phyloP scores from a whole-genome alignment of 1,140 invertebrate species.

The Galleria mellonella region DNA sequence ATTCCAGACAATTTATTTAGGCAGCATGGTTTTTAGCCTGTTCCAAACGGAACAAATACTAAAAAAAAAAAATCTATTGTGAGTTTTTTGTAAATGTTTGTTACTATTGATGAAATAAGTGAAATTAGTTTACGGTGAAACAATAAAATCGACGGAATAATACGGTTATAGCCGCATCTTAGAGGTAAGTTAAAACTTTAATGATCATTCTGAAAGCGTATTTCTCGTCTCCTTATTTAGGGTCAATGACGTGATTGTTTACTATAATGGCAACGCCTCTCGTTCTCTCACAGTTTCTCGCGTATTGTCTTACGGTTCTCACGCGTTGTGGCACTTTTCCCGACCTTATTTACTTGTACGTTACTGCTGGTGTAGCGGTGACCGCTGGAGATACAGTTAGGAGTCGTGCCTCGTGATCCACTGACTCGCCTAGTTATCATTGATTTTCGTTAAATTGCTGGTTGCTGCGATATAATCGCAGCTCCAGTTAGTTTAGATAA shows the following conservation, averaged over 20 bases:
- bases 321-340: constrained; percentile 42
- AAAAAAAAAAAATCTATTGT: no score
- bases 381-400: constrained; percentile 6
- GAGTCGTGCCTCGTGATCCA: not conserved
- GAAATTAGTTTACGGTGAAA: constrained; percentile 31
- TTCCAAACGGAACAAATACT: no score
- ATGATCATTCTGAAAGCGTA: constrained; percentile 14
- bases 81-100: constrained; percentile 9
- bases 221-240: constrained; percentile 37
- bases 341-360: constrained; percentile 12
- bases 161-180: constrained; percentile 19
- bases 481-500: no score
- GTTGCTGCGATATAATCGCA: not conserved
- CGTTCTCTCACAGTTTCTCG: constrained; percentile 65
- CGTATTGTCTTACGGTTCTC: constrained; percentile 58
- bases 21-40: no score
- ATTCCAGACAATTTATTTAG: no score
- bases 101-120: constrained; percentile 36
- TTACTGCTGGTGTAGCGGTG: not conserved
- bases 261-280: constrained; percentile 73
- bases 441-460: constrained; percentile 25
- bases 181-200: constrained; percentile 36
- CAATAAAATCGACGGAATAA: no score
- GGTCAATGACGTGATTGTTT: constrained; percentile 71
- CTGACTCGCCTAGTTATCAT: constrained; percentile 28